phyloP scores from a whole-genome alignment of 2,113 vertebrate species.

The Desmodus rotundus region DNA sequence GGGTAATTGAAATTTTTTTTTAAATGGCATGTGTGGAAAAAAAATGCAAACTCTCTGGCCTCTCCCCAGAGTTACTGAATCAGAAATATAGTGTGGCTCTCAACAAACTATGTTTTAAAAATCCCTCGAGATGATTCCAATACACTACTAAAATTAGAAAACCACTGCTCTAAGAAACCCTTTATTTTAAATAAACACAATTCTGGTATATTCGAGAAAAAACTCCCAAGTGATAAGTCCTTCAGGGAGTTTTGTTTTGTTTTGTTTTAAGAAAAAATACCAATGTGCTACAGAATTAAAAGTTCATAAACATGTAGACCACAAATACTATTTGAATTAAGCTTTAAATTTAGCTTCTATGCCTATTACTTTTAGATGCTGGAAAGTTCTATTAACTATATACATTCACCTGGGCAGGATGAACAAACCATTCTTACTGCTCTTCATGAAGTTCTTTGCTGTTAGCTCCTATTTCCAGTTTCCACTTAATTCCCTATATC shows the following conservation, averaged over 20 bases:
- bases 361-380: neutral
- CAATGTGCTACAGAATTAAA: neutral
- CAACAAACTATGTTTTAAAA: neutral
- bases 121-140: neutral
- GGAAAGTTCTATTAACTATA: neutral
- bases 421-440: neutral
- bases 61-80: neutral
- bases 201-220: neutral
- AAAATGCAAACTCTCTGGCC: neutral
- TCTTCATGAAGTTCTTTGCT: neutral
- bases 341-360: neutral
- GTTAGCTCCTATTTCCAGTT: neutral
- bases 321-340: neutral
- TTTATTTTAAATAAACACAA: constrained; percentile 29
- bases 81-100: neutral
- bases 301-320: neutral
- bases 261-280: neutral
- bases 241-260: neutral
- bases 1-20: neutral
- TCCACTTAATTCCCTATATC: neutral
- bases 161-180: neutral
- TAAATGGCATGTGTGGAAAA: neutral
- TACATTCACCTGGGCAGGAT: neutral
- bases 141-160: neutral
- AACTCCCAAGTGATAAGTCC: neutral